phyloP scores from a whole-genome alignment of 2,113 vertebrate species.

The Alligator mississippiensis region DNA sequence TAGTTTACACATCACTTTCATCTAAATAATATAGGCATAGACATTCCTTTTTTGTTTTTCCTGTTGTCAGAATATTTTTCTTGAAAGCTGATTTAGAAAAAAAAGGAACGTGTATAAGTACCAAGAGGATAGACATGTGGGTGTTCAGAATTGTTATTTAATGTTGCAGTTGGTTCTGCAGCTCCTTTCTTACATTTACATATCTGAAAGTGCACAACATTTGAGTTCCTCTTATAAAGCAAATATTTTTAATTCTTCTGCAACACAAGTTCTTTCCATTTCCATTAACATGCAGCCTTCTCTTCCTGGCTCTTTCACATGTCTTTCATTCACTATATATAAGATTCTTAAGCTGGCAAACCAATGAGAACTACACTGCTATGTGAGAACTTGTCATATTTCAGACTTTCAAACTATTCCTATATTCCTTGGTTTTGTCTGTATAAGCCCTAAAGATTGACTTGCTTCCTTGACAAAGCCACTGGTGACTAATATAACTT shows the following conservation, averaged over 20 bases:
- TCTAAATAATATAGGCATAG: neutral
- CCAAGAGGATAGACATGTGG: neutral
- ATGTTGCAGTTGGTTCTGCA: neutral
- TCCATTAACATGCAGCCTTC: neutral
- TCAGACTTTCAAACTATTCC: neutral
- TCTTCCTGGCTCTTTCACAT: neutral
- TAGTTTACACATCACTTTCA: neutral
- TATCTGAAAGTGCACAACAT: neutral
- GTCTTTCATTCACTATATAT: neutral
- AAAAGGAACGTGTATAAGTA: neutral
- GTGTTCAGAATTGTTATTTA: neutral
- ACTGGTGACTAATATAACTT: neutral
- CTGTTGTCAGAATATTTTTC: neutral
- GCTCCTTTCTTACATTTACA: neutral
- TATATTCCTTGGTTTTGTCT: neutral
- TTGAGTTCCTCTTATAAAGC: neutral
- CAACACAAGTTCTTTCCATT: neutral
- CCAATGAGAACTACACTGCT: neutral
- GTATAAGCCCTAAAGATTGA: neutral
- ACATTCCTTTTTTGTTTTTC: neutral
- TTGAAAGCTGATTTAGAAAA: neutral
- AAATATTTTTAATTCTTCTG: neutral
- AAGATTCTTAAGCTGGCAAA: neutral
- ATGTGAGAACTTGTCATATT: rapidly evolving
- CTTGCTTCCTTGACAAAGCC: neutral